Evolutionary conservation across 2,113 vertebrate species (phyloP), one percentile per base, ranked within the genome.

Genomic region (Odobenus rosmarus): DNA sequence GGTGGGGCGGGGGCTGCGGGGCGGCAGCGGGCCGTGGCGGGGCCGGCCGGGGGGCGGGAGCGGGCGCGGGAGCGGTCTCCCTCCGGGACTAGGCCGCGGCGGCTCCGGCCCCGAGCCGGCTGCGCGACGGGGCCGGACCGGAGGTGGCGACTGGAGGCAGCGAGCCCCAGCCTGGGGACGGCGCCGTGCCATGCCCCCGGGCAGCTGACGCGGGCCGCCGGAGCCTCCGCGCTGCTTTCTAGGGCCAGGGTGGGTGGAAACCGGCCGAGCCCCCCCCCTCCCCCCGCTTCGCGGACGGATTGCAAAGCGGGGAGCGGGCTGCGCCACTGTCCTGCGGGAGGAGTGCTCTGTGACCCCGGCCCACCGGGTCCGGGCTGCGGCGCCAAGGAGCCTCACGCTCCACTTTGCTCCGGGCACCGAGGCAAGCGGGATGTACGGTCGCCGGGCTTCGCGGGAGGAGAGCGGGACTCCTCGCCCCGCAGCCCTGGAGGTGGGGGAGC

Each of bases 81-180:
- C 98, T 99, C 96, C 97, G 98, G 98, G 98, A 99, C 98, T 98
- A 99, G 99, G 99, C 99, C 99, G 98, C 98, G 99, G 98, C 98
- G 80, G 90, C 97, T 69, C 77, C 96, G 81, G 90, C 96, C 94
- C 94, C 26, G 77, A 93, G 6, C 79, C 62, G 95, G 83, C 94
- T 71, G 77, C 81, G 90, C 82, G 77, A 23, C 79, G 14, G 81
- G 33, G 55, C 74, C 36, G 71, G 77, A 19, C 88, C 24, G 59
- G 82, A 67, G 97, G 88, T 31, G 42, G 82, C 31, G 91, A 80
- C 62, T 74, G 55, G 90, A 71, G 51, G 90, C 92, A 64, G 94
- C 57, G 86, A 97, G 96, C 77, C 79, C 36, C 6, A 23, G 9
- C 14, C 71, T 24, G 77, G 81, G 77, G n/a, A 46, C 80, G 36